Base-by-base conservation (phyloP, 2,113 vertebrate species). In the Pedionomus torquatus region DNA sequence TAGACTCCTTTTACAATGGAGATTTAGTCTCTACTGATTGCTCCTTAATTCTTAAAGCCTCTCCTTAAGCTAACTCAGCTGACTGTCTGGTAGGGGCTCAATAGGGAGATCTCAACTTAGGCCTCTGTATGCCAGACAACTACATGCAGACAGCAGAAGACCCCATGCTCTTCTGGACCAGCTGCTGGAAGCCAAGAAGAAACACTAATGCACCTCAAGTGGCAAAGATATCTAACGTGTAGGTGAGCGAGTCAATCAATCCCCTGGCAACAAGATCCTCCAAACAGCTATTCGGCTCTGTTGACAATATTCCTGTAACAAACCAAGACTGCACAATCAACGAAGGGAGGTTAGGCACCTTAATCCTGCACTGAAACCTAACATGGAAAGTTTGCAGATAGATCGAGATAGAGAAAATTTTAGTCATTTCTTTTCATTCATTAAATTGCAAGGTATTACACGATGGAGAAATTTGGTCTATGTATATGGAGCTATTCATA, bases 41-140 rank as follows among this genome's bases (percentile, higher is more conserved):
- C 5, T 66, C 37, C 77, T 78, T 84, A 95, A 87, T 84, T 95
- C 83, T 84, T 63, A 87, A 95, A 91, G 87, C 58, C 13, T 41
- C 37, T 94, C 64, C 64, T 70, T 93, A 87, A 95, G 55, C 72
- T 74, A 92, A 77, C 55, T 93, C 78, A 81, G 68, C 93, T 92
- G 91, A 95, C 41, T 28, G 2, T 2, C 46, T 37, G 69, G 58
- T 6, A 83, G 60, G 33, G 54, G 54, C 49, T 77, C 86, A 83
- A 8, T 26, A 68, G 51, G 58, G 64, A 64, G 19, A 14, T 55
- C 70, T 57, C 46, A 94, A n/a, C 52, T 64, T 39, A 90, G 37
- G 49, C 4, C 31, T 86, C 76, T 35, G 43, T 58, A 84, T 49
- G 68, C 5, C 12, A 83, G 46, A 68, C 68, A 83, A 71, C 41